phyloP scores from a whole-genome alignment of 1,140 invertebrate species.

The Sweltsa coloradensis region DNA sequence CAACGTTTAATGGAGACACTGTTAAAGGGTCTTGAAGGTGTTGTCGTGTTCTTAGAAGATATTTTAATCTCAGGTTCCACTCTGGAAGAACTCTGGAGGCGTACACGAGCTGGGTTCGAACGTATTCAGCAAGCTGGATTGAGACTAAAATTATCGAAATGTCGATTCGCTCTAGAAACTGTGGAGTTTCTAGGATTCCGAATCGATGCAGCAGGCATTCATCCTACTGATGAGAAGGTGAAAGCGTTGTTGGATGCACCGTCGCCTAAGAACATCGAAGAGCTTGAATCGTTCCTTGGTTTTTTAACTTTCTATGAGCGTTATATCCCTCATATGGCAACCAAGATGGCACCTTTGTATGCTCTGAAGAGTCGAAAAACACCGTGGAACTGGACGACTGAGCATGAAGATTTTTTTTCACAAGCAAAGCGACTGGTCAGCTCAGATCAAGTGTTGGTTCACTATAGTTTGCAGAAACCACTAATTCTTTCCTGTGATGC shows the following conservation, averaged over 20 bases:
- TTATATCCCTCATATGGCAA: constrained; percentile 20
- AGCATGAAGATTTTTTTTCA: constrained; percentile 21
- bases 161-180: constrained; percentile 21
- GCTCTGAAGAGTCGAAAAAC: background rate
- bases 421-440: constrained; percentile 17
- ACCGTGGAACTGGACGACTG: constrained; percentile 9
- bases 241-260: constrained; percentile 27
- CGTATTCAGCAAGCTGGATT: constrained; percentile 14
- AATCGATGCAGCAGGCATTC: constrained; percentile 22
- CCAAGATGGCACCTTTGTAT: background rate
- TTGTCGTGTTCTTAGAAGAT: background rate
- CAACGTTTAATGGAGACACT: background rate
- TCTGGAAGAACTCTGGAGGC: background rate
- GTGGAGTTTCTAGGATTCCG: constrained; percentile 26
- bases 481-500: constrained; percentile 12
- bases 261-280: constrained; percentile 22
- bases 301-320: constrained; percentile 24
- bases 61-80: background rate
- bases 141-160: constrained; percentile 24
- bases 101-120: background rate
- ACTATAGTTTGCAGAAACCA: constrained; percentile 6
- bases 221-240: constrained; percentile 22
- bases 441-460: constrained; percentile 6
- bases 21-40: background rate
- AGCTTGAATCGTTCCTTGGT: constrained; percentile 28